Evolutionary conservation across 2,888 invertebrate species (phyloP).

Genomic region (Cremastinae sp.): DNA sequence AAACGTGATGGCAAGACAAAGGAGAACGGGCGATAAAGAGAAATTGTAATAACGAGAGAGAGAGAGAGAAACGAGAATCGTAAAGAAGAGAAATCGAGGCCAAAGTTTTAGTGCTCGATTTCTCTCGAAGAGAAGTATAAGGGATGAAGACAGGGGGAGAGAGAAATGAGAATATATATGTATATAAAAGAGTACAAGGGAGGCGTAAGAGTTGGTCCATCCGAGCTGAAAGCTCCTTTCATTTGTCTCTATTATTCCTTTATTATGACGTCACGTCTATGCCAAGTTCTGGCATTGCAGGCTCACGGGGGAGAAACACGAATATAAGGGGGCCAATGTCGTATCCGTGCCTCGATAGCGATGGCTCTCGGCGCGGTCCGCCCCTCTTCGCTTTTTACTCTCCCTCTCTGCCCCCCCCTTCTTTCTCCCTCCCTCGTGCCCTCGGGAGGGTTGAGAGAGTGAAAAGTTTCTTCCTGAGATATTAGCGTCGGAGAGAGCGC

Average conservation of each 20-base stretch:
- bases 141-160: conserved; percentile 1
- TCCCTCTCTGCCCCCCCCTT: conserved; percentile 22
- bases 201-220: conserved; percentile 37
- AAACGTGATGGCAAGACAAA: conserved; percentile 15
- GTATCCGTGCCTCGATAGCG: conserved; percentile 39
- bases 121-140: conserved; percentile 39
- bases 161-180: background rate
- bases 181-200: too few relatives aligned
- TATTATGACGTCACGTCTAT: conserved; percentile 60
- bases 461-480: too few relatives aligned
- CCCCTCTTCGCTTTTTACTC: conserved; percentile 17
- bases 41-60: conserved; percentile 1
- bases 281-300: conserved; percentile 54
- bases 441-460: background rate
- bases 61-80: conserved; percentile 18
- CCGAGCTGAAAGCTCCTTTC: conserved; percentile 53
- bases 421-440: background rate
- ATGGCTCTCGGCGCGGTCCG: conserved; percentile 2
- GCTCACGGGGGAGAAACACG: conserved; percentile 24
- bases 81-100: conserved; percentile 52
- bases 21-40: background rate
- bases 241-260: conserved; percentile 63
- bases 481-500: too few relatives aligned
- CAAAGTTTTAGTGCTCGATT: conserved; percentile 51
- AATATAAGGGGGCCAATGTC: conserved; percentile 26